Evolutionary conservation across 1,140 invertebrate genomes (phyloP), one percentile per base, ranked within the genome.

Genomic region (Diploscapter pachys): DNA sequence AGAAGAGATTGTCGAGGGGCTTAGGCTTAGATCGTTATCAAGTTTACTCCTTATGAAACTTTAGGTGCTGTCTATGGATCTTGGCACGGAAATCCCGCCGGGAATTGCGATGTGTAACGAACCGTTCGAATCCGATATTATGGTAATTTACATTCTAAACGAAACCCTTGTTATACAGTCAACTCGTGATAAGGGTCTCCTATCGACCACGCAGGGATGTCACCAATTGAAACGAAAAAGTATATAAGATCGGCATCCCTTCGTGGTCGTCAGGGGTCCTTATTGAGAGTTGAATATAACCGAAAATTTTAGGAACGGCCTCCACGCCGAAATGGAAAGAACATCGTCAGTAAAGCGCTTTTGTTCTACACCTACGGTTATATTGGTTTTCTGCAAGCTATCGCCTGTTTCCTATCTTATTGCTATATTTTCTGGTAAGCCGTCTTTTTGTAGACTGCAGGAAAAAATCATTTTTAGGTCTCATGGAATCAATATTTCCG

Each of bases 21-120:
- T 1, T 31, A 31, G 31, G 31, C 31, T 31, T 31, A 31, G 31
- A 31, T 31, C 31, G 0, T 31, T 31, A 31, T 86, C 87, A 71
- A 87, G 87, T 75, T 13, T 75, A 51, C n/a, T 8, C 52, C n/a
- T 75, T 9, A 9, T 61, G 8, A 9, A 8, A 59, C 31, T 59
- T 59, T 31, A 75, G 62, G 76, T 79, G 48, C 68, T 79, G 5
- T 75, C 78, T 3, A 76, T 79, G 57, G 77, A 79, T 72, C 57
- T 79, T 4, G 73, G 65, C 63, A 79, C 78, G 49, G 78, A 79
- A 61, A 66, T 79, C 9, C 72, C 73, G 51, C 81, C 81, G 51
- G 81, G 80, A 50, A 79, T 82, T 4, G 79, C 81, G 4, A 64
- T 85, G 31, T 83, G 80, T 54, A 85, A 85, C 76, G 83, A 85